Evolutionary conservation across 2,888 invertebrate species (phyloP), one percentile per base, ranked within the genome.

Genomic region (Unio delphinus): DNA sequence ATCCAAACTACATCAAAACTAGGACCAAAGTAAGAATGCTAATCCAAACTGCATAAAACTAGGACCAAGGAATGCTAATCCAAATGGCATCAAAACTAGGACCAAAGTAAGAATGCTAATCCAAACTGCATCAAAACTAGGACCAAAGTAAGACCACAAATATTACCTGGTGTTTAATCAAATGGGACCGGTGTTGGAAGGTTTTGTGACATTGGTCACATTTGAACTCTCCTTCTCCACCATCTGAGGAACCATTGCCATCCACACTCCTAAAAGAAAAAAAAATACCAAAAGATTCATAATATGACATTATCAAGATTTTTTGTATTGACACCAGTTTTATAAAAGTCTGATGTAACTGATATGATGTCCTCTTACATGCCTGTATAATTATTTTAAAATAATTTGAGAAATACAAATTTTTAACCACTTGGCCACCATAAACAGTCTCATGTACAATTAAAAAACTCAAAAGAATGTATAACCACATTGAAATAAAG

Each of bases 141-240:
- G 4, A 57, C 57, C 57, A 57, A n/a, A 23, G 23, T 23, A 23
- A 63, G 20, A 20, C 20, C 55, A 34, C 15, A 59, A 18, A 54
- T 63, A 56, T 20, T 65, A 95, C 94, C 69, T 95, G 94, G 90
- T 97, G 97, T 65, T 95, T 93, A 74, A 95, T 93, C 67, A 96
- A 92, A 76, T 95, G 92, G 0, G 95, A 94, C 63, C 95, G 93
- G 92, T 95, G 94, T 81, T 95, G 93, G 91, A 95, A 97, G 6
- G 94, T 93, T 82, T 94, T 93, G 30, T 95, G 94, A 90, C 97
- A 97, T 75, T 93, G 93, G 82, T 95, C 95, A 89, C 97, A 97
- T 85, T 92, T 93, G 90, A 94, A 95, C 81, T 95, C 95, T 30
- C 83, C 85, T 30, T 80, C 79, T 18, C 73, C 76, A 57, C 78